A percentile compares a stretch with the other conserved stretches of the same genome.
phyloP scores from a whole-genome alignment of 1,140 invertebrate species.

The Drosophila auraria region DNA sequence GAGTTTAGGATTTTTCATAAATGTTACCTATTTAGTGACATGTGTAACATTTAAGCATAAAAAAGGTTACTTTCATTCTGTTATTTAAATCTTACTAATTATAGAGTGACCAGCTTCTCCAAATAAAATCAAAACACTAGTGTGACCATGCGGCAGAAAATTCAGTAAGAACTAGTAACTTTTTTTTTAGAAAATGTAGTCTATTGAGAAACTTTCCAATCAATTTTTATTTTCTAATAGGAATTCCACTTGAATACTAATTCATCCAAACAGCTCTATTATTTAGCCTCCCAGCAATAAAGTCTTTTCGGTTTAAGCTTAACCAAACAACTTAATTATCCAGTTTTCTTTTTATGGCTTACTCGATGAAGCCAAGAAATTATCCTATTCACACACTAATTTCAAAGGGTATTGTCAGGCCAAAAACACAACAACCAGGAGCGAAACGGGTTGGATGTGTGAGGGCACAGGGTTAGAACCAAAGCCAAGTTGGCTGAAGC shows the following conservation, averaged over 20 bases:
- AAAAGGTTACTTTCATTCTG: no score
- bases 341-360: constrained; percentile 13
- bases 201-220: background rate
- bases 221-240: background rate
- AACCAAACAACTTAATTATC: constrained; percentile 25
- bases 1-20: background rate
- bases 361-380: constrained; percentile 19
- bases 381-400: constrained; percentile 16
- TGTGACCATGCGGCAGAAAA: background rate
- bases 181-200: background rate
- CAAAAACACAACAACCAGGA: constrained; percentile 6
- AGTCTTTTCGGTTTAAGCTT: background rate
- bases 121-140: background rate
- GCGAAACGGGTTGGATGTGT: constrained; percentile 9
- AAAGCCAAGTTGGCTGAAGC: constrained; percentile 17
- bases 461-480: background rate
- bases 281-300: background rate
- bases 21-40: background rate
- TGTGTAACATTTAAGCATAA: no score
- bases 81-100: no score
- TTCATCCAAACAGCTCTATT: background rate
- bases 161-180: background rate
- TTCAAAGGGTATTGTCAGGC: constrained; percentile 24
- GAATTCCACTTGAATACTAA: background rate
- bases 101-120: background rate